phyloP scores from a whole-genome alignment of 2,113 vertebrate genomes.

The Phyllostomus discolor region DNA sequence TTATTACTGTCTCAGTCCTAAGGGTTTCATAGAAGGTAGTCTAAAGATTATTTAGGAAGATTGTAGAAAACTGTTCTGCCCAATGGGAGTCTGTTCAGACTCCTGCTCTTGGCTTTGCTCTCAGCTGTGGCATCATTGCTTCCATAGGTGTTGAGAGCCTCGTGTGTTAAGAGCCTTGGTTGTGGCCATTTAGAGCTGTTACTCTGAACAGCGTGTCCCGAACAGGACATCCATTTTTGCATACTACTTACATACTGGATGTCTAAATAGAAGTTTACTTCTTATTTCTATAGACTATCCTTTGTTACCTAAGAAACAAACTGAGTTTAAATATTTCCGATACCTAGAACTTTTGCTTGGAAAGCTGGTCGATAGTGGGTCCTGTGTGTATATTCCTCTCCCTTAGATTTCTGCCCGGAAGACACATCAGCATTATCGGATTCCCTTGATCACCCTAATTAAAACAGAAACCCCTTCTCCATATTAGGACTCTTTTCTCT shows the following conservation, averaged over 20 bases:
- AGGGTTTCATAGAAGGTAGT: constrained; percentile 39
- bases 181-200: neutral
- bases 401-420: neutral
- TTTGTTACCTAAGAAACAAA: neutral
- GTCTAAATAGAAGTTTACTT: neutral
- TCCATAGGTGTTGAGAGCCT: neutral
- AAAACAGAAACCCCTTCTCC: neutral
- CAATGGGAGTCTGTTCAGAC: neutral
- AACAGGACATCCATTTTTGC: neutral
- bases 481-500: neutral
- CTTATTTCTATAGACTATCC: neutral
- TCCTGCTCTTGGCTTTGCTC: constrained; percentile 11
- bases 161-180: neutral
- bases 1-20: constrained; percentile 59
- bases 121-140: neutral
- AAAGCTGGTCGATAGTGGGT: neutral
- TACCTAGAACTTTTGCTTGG: neutral
- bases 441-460: neutral
- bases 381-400: neutral
- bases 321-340: neutral
- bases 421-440: neutral
- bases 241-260: neutral
- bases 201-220: neutral
- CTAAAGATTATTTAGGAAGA: constrained; percentile 61
- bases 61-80: constrained; percentile 34